Evolutionary conservation across 2,888 invertebrate genomes (phyloP).

Genomic region (Hololepta plana): DNA sequence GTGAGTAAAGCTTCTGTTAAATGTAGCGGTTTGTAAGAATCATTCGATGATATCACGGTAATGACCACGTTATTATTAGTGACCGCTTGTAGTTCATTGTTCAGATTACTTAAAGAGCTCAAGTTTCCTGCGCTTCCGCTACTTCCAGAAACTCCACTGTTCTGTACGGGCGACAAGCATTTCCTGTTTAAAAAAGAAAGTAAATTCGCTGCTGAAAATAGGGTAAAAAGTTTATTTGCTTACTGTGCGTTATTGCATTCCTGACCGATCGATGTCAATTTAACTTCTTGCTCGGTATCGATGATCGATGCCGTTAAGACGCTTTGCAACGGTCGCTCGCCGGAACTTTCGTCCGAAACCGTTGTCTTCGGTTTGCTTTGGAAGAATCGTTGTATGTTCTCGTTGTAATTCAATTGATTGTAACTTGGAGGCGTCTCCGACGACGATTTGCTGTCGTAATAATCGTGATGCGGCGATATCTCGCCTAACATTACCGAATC

Average conservation of each 20-base stretch:
- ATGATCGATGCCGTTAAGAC: too few relatives aligned
- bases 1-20: constrained; percentile 41
- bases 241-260: constrained; percentile 20
- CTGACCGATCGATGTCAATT: constrained; percentile 15
- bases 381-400: constrained; percentile 47
- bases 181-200: too few relatives aligned
- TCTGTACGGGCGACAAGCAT: constrained; percentile 29
- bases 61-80: too few relatives aligned
- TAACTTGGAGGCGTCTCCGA: constrained; percentile 68
- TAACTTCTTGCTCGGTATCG: constrained; percentile 26
- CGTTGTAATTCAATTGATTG: constrained; percentile 70
- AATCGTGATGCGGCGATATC: constrained; percentile 70
- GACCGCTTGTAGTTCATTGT: constrained; percentile 33
- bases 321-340: constrained; percentile 18
- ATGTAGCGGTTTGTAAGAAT: constrained; percentile 30
- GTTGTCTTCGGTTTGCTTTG: constrained; percentile 46
- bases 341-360: constrained; percentile 33
- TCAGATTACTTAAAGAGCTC: constrained; percentile 38
- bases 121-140: constrained; percentile 41
- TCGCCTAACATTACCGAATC: constrained; percentile 71
- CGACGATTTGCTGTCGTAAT: constrained; percentile 60
- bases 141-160: constrained; percentile 35
- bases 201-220: constrained; percentile 1
- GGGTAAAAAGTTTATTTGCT: constrained; percentile 9
- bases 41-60: constrained; percentile 26